Evolutionary conservation across 2,888 invertebrate genomes (phyloP), one percentile per base, ranked within the genome.

Genomic region (Diaprepes abbreviatus): DNA sequence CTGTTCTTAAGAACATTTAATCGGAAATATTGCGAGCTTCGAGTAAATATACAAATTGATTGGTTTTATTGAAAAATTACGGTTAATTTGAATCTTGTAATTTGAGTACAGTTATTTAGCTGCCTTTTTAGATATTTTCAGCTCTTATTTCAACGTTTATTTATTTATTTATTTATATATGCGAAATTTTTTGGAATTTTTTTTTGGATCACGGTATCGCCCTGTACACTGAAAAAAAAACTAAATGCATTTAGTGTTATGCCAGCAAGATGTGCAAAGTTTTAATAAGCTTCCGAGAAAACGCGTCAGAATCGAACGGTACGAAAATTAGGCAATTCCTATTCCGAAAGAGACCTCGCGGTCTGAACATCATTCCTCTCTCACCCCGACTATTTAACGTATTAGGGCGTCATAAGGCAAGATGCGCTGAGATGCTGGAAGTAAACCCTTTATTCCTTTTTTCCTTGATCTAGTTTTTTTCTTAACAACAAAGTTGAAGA

Each of bases 271-370:
- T 62, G 68, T 63, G 57, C 68, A 63, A 68, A 68, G 58, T 68
- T 68, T 68, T 63, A 62, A 68, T 68, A 68, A 63, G 63, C 57
- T 63, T 14, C 35, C 24, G 33, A 31, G 43, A 36, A 54, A 55
- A 62, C 63, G 63, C 68, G 68, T 58, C 63, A 40, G 66, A 65
- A 70, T 66, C 66, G 65, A 65, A 63, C 62, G 31, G 24, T 38
- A 50, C 19, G 63, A 70, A 69, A 71, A 71, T 62, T 43, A 67
- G 66, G 71, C 62, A 67, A 67, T 71, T 71, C 63, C 50, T 57
- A 71, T 71, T 66, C 71, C 28, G 66, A 19, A 36, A 48, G 33
- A 54, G 33, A n/a, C 40, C 7, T 12, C 68, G 68, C 40, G 68
- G 63, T 68, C 68, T 62, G 63, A 68, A 21, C 63, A 63, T 68